Evolutionary conservation across 2,113 vertebrate genomes (phyloP).

Genomic region (Bujurquina vittata): DNA sequence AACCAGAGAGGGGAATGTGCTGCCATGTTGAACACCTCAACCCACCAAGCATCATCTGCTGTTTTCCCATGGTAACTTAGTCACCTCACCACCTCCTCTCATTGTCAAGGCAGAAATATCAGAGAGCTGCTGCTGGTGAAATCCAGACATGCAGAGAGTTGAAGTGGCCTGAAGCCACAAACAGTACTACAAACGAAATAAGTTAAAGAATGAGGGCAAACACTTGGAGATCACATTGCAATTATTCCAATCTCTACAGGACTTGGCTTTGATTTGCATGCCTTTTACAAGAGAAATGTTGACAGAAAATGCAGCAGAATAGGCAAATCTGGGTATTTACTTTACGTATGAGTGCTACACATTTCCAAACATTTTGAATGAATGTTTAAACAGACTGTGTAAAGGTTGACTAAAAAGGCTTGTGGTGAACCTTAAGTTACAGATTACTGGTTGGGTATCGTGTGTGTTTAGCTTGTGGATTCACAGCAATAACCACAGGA

Average conservation of each 20-base stretch:
- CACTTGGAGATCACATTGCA: not conserved
- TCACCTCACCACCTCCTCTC: constrained; percentile 29
- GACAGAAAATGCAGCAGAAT: not conserved
- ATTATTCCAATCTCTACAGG: not conserved
- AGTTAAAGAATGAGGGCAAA: constrained; percentile 21
- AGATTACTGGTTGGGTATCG: not conserved
- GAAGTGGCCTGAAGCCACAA: not conserved
- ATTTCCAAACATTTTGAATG: not conserved
- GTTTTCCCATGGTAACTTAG: constrained; percentile 35
- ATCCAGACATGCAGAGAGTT: constrained; percentile 29
- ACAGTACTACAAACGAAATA: not conserved
- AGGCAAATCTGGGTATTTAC: constrained; percentile 4
- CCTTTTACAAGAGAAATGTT: not conserved
- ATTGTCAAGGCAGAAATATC: constrained; percentile 42
- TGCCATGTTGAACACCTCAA: constrained; percentile 24
- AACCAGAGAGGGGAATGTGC: constrained; percentile 42
- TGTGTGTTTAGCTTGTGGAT: not conserved
- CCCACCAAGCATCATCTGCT: constrained; percentile 14
- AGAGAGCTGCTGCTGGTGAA: constrained; percentile 28
- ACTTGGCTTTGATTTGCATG: not conserved
- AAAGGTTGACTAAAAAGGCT: not conserved
- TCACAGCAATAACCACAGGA: not conserved
- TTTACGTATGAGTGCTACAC: not conserved
- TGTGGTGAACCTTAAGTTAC: not conserved
- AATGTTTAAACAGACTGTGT: constrained; percentile 3